Conservation (phyloP, 2,113 vertebrate genomes). For the Bubo scandiacus region DNA sequence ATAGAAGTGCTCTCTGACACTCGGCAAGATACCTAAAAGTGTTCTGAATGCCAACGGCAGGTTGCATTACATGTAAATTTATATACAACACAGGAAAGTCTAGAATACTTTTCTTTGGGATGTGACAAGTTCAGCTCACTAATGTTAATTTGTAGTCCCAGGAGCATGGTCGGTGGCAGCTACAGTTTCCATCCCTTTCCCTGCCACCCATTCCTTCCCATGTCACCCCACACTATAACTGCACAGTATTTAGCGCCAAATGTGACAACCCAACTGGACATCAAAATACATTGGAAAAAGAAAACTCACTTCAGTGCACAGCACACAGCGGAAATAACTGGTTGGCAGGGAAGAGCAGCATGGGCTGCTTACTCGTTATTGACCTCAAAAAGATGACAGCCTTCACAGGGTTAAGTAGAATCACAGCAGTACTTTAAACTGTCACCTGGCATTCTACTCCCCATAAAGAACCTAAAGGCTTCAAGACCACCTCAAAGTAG, state of each 20-base stretch:
- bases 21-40: neutral
- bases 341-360: neutral
- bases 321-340: fast-evolving
- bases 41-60: neutral
- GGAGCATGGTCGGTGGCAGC: neutral
- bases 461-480: neutral
- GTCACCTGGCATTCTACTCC: neutral
- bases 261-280: neutral
- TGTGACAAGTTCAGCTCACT: neutral
- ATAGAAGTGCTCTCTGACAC: neutral
- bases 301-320: neutral
- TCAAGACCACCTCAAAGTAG: neutral
- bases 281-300: neutral
- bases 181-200: neutral
- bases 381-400: neutral
- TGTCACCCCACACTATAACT: neutral
- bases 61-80: neutral
- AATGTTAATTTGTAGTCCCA: neutral
- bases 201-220: neutral
- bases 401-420: neutral
- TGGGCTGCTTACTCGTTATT: neutral
- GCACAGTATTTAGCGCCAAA: neutral
- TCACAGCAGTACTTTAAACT: neutral
- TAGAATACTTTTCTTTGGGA: neutral
- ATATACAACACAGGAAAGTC: neutral